These are phyloP conservation scores for Hirundo rustica DNA, from an alignment of 2,797 vertebrate species.

Conservation along the genomic window DNA sequence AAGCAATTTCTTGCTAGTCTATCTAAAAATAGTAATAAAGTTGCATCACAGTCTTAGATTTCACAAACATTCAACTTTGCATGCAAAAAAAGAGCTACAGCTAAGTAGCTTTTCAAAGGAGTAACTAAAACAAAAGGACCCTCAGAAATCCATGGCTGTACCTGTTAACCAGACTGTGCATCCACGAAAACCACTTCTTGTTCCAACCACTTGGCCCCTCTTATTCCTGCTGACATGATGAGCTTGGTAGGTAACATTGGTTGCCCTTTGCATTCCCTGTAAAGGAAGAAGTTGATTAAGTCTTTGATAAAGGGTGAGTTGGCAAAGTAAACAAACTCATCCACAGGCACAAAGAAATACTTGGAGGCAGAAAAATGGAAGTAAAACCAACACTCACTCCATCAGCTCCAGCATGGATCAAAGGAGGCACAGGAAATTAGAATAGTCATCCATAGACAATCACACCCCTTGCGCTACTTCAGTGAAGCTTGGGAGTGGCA, in stretches of 20 bases:
- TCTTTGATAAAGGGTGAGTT: neutral
- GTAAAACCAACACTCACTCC: neutral
- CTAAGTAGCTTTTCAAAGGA: neutral
- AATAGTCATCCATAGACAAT: neutral
- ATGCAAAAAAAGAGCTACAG: neutral
- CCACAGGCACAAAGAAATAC: neutral
- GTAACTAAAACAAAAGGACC: neutral
- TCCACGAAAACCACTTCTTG: conserved; percentile 94
- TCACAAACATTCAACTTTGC: neutral
- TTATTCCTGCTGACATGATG: conserved; percentile 98
- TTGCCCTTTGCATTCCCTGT: conserved; percentile 96
- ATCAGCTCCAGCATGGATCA: neutral
- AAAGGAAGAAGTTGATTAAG: neutral
- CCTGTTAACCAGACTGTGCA: conserved; percentile 98
- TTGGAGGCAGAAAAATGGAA: neutral
- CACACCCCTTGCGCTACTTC: neutral
- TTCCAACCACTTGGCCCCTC: conserved; percentile 95
- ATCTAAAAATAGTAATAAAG: neutral
- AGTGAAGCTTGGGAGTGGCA: neutral
- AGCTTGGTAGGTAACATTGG: conserved; percentile 98
- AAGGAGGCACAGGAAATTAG: neutral
- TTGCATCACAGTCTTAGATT: neutral
- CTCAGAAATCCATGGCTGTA: conserved; percentile 56
- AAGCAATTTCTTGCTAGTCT: neutral
- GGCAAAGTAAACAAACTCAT: neutral